Conservation (phyloP, 2,113 vertebrate genomes). For the Amblyornis subalaris region DNA sequence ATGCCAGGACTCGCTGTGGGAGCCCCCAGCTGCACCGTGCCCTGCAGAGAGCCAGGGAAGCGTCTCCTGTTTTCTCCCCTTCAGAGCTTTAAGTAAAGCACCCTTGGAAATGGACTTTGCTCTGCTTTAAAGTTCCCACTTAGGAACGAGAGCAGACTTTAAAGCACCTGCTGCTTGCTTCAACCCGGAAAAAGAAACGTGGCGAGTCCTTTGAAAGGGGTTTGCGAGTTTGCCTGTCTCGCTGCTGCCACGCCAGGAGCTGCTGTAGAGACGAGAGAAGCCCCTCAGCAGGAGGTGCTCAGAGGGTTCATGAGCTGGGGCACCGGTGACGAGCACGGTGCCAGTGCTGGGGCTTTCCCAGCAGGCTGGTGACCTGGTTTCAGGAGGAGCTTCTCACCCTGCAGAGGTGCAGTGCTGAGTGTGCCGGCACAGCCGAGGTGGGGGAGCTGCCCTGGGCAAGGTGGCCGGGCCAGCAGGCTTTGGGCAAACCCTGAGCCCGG, state of each 20-base stretch:
- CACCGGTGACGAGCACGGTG: not conserved
- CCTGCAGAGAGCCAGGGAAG: not conserved
- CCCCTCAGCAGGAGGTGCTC: not conserved
- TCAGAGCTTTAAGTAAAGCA: not conserved
- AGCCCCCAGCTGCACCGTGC: not conserved
- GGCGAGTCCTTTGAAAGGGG: not conserved
- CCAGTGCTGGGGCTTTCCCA: not conserved
- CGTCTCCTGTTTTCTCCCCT: not conserved
- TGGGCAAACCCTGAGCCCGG: not conserved
- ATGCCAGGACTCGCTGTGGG: rapidly evolving
- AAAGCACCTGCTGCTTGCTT: not conserved
- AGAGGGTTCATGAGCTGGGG: not conserved
- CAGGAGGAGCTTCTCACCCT: not conserved
- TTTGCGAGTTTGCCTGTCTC: not conserved
- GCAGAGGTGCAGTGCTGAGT: not conserved
- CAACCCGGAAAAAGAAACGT: not conserved
- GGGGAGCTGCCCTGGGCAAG: not conserved
- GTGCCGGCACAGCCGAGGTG: rapidly evolving
- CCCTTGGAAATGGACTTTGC: not conserved
- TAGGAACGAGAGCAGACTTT: not conserved
- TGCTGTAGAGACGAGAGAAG: not conserved
- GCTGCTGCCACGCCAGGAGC: not conserved
- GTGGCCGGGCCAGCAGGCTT: not conserved
- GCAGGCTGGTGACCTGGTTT: constrained; percentile 27
- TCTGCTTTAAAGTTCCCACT: not conserved